These are phyloP conservation scores for Myotis davidii DNA, from an alignment of 2,113 vertebrate genomes.

Conservation along the genomic window DNA sequence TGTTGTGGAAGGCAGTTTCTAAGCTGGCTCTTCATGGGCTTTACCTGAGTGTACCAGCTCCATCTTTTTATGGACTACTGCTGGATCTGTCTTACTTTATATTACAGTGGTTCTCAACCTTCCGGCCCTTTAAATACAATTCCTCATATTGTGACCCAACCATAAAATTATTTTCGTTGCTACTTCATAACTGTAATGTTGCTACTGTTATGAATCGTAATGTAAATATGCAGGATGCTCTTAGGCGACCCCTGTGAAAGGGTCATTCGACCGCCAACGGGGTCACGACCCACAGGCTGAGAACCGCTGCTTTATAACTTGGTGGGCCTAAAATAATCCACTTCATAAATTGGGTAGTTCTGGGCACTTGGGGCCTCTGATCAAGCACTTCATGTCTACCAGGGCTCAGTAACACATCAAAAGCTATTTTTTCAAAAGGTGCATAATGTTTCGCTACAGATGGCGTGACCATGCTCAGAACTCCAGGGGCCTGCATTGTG, in stretches of 20 bases:
- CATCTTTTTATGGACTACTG: neutral
- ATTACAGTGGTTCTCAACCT: too few species aligned
- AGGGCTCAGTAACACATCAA: neutral
- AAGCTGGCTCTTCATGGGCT: neutral
- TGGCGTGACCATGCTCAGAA: neutral
- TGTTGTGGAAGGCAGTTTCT: neutral
- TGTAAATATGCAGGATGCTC: too few species aligned
- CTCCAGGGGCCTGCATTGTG: neutral
- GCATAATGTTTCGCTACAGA: neutral
- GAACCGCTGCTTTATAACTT: neutral
- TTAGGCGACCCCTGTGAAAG: too few species aligned
- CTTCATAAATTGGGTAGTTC: neutral
- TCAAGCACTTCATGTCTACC: neutral
- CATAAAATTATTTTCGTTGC: too few species aligned
- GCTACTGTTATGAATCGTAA: too few species aligned
- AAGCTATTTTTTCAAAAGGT: neutral
- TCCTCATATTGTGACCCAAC: too few species aligned
- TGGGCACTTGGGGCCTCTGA: neutral
- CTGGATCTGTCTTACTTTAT: conserved; percentile 17
- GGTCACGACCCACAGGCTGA: too few species aligned
- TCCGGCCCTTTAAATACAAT: too few species aligned
- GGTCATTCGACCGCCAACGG: too few species aligned
- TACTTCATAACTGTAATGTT: too few species aligned
- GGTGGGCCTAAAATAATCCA: neutral
- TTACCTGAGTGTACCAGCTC: neutral